Base-by-base conservation (phyloP, 2,797 vertebrate genomes). In the Sebastes trivittatus region DNA sequence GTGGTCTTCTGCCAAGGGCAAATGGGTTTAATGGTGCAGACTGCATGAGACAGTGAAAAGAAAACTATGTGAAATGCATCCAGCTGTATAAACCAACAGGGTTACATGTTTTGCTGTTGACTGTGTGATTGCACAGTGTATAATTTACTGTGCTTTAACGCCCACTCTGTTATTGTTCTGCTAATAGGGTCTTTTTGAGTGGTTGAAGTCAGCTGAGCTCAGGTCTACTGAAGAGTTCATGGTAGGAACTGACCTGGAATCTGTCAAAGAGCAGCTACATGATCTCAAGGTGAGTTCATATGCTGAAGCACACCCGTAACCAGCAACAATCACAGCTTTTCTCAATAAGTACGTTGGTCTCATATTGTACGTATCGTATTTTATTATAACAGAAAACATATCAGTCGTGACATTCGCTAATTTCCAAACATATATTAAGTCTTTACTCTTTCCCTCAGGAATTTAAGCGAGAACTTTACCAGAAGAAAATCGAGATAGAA, bases 401-500 rank as follows among this genome's bases (percentile, higher is more conserved):
- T 60, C 30, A 52, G n/a, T 32, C 7, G 61, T 32, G 5, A 42
- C 8, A 56, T 69, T 58, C 42, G 7, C 30, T 32, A 66, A 25
- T 11, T 20, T 71, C 2, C 6, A 68, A 55, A 56, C 25, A 14
- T 34, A 2, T 16, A 5, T 22, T 59, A 1, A 36, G 20, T 75
- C 1, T 49, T 34, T 11, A 1, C 64, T 65, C 10, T 80, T 76
- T 68, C 11, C 13, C 72, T 66, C 89, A 98, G 97, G 96, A 96
- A 80, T 97, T 97, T 90, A 98, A 97, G 91, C 82, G 95, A 61
- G 97, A 98, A 85, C 95, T 98, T 29, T 97, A 98, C 88, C 97
- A 97, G 94, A 96, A 96, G 94, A 96, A 97, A 89, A 97, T 97
- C 34, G 97, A 98, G 1, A 95, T 97, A 60, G 97, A 98, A 88